phyloP scores from a whole-genome alignment of 2,888 invertebrate genomes.

The Germaria angustata region DNA sequence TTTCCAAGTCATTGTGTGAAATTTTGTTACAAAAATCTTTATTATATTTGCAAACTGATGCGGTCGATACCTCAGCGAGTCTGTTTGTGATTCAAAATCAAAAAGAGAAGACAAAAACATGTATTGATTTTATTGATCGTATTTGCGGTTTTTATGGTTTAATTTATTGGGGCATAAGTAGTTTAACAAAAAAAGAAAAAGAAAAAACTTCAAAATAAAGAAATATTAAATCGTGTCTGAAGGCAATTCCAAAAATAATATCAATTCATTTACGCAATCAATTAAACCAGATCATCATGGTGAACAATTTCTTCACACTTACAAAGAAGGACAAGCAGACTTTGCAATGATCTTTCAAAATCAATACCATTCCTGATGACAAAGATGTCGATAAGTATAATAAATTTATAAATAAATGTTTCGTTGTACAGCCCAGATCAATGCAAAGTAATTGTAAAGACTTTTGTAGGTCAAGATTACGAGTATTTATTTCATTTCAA shows the following conservation, averaged over 20 bases:
- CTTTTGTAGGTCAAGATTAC: slow-evolving; percentile 44
- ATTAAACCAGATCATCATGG: slow-evolving; percentile 37
- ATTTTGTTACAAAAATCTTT: slow-evolving; percentile 4
- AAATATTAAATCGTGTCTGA: slow-evolving; percentile 33
- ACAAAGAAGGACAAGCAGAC: background rate
- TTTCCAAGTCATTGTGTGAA: slow-evolving; percentile 3
- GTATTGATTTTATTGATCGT: slow-evolving; percentile 59
- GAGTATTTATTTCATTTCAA: slow-evolving; percentile 4
- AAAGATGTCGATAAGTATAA: background rate
- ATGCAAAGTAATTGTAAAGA: slow-evolving; percentile 17
- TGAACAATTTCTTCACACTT: background rate
- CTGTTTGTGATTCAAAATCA: slow-evolving; percentile 9
- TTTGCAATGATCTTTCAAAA: background rate
- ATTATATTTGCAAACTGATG: background rate
- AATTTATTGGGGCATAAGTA: slow-evolving; percentile 54
- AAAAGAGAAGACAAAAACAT: no score
- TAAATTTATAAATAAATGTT: background rate
- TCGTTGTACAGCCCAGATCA: background rate
- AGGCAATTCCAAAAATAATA: slow-evolving; percentile 35
- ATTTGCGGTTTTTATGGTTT: slow-evolving; percentile 58
- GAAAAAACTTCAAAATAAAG: background rate
- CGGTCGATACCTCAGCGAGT: background rate
- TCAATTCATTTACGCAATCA: slow-evolving; percentile 36
- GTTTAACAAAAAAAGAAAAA: no score
- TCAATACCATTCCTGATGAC: background rate